Evolutionary conservation across 2,888 invertebrate species (phyloP).

Genomic region (Drosophila austrosaltans): DNA sequence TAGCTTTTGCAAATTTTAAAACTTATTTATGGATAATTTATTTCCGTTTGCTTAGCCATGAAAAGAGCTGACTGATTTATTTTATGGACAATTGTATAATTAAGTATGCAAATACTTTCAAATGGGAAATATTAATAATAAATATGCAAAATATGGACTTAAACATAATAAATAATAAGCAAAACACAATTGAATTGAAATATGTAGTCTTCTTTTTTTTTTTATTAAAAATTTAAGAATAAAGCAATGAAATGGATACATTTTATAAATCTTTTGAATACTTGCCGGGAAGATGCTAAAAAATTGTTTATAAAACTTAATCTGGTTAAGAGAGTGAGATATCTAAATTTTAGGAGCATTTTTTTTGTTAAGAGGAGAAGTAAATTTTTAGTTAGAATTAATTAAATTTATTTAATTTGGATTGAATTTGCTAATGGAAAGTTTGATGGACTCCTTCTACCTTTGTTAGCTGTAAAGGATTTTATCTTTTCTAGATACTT

Average conservation of each 20-base stretch:
- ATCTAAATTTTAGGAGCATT: too few species aligned
- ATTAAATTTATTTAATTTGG: too few species aligned
- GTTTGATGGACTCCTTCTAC: too few species aligned
- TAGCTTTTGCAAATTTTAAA: background rate
- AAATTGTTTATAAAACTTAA: too few species aligned
- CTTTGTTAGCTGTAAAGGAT: too few species aligned
- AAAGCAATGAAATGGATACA: background rate
- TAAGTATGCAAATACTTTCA: conserved; percentile 6
- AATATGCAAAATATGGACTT: background rate
- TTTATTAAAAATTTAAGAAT: background rate
- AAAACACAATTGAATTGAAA: background rate
- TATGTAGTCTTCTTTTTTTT: background rate
- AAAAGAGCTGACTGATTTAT: conserved; percentile 1
- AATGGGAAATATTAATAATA: background rate
- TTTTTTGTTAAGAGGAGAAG: too few species aligned
- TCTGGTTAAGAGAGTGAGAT: background rate
- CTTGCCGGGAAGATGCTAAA: too few species aligned
- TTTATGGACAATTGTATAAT: conserved; percentile 13
- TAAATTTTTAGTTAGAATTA: too few species aligned
- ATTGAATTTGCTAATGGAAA: too few species aligned
- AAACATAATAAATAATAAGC: background rate
- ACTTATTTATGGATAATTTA: background rate
- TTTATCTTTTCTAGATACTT: too few species aligned
- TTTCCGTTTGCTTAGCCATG: conserved; percentile 3
- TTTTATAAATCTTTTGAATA: background rate